These are phyloP conservation scores for Platysternon megacephalum DNA, from an alignment of 2,113 vertebrate genomes.

Conservation along the genomic window DNA sequence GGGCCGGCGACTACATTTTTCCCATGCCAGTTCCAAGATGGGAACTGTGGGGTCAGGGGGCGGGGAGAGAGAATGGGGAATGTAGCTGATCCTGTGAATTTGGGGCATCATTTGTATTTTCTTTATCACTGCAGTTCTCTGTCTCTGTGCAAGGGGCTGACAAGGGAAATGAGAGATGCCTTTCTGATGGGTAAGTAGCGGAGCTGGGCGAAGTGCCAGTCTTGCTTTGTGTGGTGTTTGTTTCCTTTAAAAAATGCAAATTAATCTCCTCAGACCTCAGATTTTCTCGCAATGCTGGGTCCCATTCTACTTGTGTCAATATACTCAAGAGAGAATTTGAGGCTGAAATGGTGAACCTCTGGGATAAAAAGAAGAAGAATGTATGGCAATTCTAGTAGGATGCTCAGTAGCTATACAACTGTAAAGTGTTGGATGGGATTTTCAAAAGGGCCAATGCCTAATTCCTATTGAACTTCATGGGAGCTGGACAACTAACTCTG, in stretches of 20 bases:
- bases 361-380: background rate
- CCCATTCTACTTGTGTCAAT: background rate
- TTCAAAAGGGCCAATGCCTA: background rate
- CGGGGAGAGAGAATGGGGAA: background rate
- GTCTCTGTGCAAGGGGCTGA: background rate
- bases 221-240: background rate
- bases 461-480: background rate
- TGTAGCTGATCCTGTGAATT: background rate
- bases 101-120: background rate
- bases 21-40: background rate
- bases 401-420: background rate
- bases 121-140: background rate
- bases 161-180: background rate
- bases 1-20: background rate
- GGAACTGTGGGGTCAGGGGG: background rate
- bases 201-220: background rate
- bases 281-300: background rate
- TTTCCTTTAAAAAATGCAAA: background rate
- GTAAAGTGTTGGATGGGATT: background rate
- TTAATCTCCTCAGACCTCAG: background rate
- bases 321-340: background rate
- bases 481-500: background rate
- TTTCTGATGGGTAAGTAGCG: background rate
- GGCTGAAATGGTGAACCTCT: background rate
- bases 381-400: background rate